phyloP scores from a whole-genome alignment of 2,888 invertebrate genomes.

The Synanthedon formicaeformis region DNA sequence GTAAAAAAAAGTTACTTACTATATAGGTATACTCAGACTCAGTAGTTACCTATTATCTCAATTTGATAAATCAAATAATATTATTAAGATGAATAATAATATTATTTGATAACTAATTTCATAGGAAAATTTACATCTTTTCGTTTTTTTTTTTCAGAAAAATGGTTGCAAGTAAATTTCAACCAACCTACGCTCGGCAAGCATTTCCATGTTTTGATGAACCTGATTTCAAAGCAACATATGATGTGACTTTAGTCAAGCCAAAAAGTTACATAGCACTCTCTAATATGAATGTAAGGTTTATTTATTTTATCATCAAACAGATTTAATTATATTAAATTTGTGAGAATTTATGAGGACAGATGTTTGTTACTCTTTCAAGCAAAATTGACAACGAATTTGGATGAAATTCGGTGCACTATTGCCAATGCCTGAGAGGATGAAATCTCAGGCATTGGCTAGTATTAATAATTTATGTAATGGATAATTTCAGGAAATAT shows the following conservation, averaged over 20 bases:
- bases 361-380: no score
- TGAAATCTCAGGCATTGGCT: not conserved
- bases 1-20: not conserved
- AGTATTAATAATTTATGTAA: not conserved
- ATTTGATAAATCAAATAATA: not conserved
- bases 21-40: not conserved
- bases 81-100: no score
- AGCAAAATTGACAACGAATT: no score
- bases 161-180: constrained; percentile 93
- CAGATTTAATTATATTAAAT: not conserved
- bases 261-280: constrained; percentile 80
- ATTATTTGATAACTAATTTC: no score
- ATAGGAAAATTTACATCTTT: no score
- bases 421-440: no score
- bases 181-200: constrained; percentile 92
- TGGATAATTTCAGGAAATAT: constrained; percentile 37
- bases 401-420: no score
- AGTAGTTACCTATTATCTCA: not conserved
- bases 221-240: constrained; percentile 89
- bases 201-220: constrained; percentile 98
- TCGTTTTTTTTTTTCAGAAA: constrained; percentile 73
- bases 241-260: constrained; percentile 80
- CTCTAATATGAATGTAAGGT: constrained; percentile 88
- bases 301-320: not conserved
- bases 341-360: no score